These are phyloP conservation scores for Cheilosia pagana DNA, from an alignment of 2,888 invertebrate species.

Conservation along the genomic window DNA sequence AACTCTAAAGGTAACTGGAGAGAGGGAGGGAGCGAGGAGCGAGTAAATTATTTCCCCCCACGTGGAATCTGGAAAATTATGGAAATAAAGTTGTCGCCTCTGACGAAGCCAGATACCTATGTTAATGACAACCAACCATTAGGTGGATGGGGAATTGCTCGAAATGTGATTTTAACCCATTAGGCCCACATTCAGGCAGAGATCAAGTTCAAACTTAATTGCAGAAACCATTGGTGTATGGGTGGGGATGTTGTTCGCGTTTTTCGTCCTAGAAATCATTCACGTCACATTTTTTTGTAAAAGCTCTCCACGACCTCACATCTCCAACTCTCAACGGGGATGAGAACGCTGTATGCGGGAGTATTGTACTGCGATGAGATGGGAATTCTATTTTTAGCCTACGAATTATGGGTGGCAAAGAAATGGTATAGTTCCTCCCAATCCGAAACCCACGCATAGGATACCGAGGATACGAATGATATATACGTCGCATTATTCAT, in stretches of 20 bases:
- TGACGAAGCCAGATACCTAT: conserved; percentile 37
- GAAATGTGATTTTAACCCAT: not conserved
- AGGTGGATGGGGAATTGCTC: conserved; percentile 30
- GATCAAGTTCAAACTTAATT: conserved; percentile 42
- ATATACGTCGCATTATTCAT: conserved; percentile 23
- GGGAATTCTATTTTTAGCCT: conserved; percentile 55
- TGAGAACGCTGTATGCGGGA: conserved; percentile 4
- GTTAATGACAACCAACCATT: conserved; percentile 33
- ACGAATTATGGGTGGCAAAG: conserved; percentile 7
- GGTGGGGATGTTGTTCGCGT: conserved; percentile 8
- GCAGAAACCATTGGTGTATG: conserved; percentile 28
- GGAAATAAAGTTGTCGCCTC: conserved; percentile 41
- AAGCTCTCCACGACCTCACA: conserved; percentile 38
- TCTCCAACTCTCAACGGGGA: conserved; percentile 12
- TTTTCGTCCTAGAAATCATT: conserved; percentile 25
- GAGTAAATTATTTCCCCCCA: no score
- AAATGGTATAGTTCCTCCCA: conserved; percentile 11
- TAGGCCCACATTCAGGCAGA: not conserved
- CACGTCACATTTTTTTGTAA: conserved; percentile 35
- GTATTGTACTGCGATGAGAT: conserved; percentile 39
- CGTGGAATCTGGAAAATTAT: not conserved
- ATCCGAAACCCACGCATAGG: not conserved
- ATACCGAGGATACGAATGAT: not conserved
- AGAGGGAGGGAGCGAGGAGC: conserved; percentile 9
- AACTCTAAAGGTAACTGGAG: conserved; percentile 6